phyloP scores from a whole-genome alignment of 2,888 invertebrate genomes.

The Andrena camellia region DNA sequence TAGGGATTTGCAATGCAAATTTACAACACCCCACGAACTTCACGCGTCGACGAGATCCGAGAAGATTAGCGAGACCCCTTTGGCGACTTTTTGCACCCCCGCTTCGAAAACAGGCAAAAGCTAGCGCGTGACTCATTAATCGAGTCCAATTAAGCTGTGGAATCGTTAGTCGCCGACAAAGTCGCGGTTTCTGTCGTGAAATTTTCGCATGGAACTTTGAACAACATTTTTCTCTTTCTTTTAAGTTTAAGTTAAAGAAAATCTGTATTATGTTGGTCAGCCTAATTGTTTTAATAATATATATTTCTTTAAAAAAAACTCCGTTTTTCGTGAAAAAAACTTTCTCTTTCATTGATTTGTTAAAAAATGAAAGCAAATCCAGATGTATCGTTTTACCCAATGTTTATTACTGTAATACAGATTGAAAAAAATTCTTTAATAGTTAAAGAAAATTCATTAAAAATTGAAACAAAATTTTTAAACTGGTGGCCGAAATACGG shows the following conservation, averaged over 20 bases:
- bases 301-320: too few relatives aligned
- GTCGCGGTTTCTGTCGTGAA: neutral
- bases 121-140: slow-evolving; percentile 1
- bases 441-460: too few relatives aligned
- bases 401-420: too few relatives aligned
- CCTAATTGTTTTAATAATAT: too few relatives aligned
- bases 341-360: too few relatives aligned
- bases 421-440: too few relatives aligned
- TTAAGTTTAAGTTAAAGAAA: neutral
- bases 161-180: neutral
- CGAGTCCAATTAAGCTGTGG: neutral
- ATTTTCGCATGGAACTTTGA: neutral
- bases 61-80: slow-evolving; percentile 4
- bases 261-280: neutral
- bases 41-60: neutral
- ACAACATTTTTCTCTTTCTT: neutral
- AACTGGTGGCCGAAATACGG: too few relatives aligned
- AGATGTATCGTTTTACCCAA: too few relatives aligned
- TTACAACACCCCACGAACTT: neutral
- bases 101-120: neutral
- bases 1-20: slow-evolving; percentile 6
- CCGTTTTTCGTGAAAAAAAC: too few relatives aligned
- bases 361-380: too few relatives aligned
- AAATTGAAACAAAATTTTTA: too few relatives aligned
- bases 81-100: neutral